phyloP scores from a whole-genome alignment of 2,888 invertebrate species.

The Exephanes ischioxanthus region DNA sequence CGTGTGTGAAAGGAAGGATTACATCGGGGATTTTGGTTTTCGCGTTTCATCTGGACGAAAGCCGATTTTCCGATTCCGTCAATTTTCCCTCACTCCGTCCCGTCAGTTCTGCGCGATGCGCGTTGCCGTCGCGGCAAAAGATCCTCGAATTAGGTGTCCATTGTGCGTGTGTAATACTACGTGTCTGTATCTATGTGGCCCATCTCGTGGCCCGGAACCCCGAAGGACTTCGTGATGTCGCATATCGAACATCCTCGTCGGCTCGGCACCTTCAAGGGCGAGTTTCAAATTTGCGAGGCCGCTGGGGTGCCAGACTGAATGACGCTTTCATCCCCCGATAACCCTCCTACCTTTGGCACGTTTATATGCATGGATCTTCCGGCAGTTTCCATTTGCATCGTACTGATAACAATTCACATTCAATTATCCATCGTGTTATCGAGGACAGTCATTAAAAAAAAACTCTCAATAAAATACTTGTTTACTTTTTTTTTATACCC shows the following conservation, averaged over 20 bases:
- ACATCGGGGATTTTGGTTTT: conserved; percentile 85
- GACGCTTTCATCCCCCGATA: conserved; percentile 70
- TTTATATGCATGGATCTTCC: conserved; percentile 13
- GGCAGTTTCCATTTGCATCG: conserved; percentile 5
- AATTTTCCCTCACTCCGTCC: conserved; percentile 48
- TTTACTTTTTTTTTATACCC: conserved; percentile 41
- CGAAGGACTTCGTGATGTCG: conserved; percentile 79
- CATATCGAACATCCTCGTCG: conserved; percentile 79
- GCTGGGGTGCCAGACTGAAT: conserved; percentile 12
- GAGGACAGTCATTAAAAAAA: not conserved
- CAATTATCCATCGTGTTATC: not conserved
- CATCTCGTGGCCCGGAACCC: conserved; percentile 36
- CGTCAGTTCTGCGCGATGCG: not conserved
- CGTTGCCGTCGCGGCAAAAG: not conserved
- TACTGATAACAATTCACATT: not conserved
- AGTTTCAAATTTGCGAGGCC: conserved; percentile 61
- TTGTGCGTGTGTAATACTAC: conserved; percentile 73
- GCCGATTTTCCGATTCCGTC: conserved; percentile 84
- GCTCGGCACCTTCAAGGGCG: conserved; percentile 45
- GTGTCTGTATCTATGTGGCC: conserved; percentile 35
- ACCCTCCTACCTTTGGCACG: conserved; percentile 70
- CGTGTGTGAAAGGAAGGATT: conserved; percentile 82
- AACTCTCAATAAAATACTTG: not conserved
- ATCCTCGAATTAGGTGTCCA: conserved; percentile 81
- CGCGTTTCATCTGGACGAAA: conserved; percentile 82